phyloP scores from a whole-genome alignment of 92 coral and sea anemone species.

The Siderastrea radians region DNA sequence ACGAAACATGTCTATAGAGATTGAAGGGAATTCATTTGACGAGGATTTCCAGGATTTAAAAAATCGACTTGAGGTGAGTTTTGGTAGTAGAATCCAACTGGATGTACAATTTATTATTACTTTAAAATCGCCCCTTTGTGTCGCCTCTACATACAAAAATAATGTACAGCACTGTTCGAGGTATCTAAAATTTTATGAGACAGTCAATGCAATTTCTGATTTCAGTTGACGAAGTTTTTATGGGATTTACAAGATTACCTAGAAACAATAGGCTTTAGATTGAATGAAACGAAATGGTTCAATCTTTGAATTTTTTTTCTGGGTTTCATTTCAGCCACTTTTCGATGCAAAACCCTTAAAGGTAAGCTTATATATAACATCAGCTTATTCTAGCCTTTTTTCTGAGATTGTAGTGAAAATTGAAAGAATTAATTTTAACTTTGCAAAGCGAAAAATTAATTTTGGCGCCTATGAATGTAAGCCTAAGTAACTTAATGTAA shows the following conservation, averaged over 20 bases:
- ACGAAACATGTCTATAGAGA: slow-evolving; percentile 69
- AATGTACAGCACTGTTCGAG: background rate
- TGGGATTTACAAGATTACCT: background rate
- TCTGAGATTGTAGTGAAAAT: background rate
- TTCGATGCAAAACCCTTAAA: slow-evolving; percentile 83
- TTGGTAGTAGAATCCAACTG: background rate
- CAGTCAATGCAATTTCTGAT: background rate
- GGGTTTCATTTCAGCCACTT: slow-evolving; percentile 69
- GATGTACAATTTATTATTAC: background rate
- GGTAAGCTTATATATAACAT: slow-evolving; percentile 50
- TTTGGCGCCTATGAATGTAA: background rate
- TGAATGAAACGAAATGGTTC: background rate
- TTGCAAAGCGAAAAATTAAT: background rate
- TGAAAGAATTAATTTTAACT: too few species aligned
- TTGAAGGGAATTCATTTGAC: slow-evolving; percentile 46
- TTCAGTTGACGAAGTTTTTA: slow-evolving; percentile 15
- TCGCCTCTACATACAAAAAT: background rate
- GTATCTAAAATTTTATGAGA: background rate
- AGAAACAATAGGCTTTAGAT: slow-evolving; percentile 15
- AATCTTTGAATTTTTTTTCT: background rate
- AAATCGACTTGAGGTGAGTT: slow-evolving; percentile 69
- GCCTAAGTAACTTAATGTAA: background rate
- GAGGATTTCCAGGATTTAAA: slow-evolving; percentile 83
- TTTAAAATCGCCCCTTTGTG: slow-evolving; percentile 2
- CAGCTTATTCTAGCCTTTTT: background rate